These are phyloP conservation scores for Babyrousa celebensis DNA, from an alignment of 2,797 vertebrate species.

Conservation along the genomic window DNA sequence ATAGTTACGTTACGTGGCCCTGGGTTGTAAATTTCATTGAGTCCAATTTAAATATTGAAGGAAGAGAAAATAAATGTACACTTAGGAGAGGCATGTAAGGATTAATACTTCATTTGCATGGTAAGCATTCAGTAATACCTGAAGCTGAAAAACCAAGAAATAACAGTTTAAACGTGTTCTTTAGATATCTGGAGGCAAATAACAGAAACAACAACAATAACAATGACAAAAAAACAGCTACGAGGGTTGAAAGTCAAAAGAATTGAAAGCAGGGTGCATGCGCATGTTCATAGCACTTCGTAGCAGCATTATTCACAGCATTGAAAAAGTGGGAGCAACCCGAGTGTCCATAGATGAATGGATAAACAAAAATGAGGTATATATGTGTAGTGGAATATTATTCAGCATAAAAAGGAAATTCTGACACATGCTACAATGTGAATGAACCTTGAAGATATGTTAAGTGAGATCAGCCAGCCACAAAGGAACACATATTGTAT, in stretches of 20 bases:
- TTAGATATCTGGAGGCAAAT: conserved; percentile 52
- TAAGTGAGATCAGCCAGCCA: background rate
- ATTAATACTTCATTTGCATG: background rate
- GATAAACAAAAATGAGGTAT: background rate
- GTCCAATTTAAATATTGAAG: conserved; percentile 13
- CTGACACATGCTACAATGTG: background rate
- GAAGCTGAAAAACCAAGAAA: conserved; percentile 1
- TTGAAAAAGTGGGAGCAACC: background rate
- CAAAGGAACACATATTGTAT: background rate
- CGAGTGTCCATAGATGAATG: background rate
- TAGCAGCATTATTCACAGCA: background rate
- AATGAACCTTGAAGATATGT: conserved; percentile 7
- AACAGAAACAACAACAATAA: background rate
- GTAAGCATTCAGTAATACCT: conserved; percentile 1
- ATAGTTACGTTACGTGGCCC: background rate
- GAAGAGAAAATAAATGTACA: background rate
- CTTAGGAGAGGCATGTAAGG: background rate
- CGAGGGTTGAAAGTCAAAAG: background rate
- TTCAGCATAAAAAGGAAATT: background rate
- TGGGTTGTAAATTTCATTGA: conserved; percentile 14
- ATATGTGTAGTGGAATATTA: background rate
- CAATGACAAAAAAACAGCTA: background rate
- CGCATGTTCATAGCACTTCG: background rate
- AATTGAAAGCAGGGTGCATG: background rate
- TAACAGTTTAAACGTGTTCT: background rate